phyloP scores from a whole-genome alignment of 2,113 vertebrate species.

The Oenanthe melanoleuca region DNA sequence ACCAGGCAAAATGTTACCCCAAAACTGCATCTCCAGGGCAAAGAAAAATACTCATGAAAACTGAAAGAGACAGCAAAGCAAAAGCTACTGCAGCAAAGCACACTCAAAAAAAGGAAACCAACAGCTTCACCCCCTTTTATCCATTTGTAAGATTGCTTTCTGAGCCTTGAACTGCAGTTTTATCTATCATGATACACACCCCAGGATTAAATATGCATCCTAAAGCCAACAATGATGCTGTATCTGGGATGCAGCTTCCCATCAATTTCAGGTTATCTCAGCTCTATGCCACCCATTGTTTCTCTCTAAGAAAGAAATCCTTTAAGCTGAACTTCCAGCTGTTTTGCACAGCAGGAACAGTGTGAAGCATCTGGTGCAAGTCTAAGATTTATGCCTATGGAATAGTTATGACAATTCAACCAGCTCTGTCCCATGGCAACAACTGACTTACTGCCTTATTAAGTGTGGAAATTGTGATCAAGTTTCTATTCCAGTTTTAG shows the following conservation, averaged over 20 bases:
- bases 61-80: background rate
- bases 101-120: background rate
- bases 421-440: background rate
- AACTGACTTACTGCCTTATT: slow-evolving; percentile 45
- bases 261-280: background rate
- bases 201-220: background rate
- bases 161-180: background rate
- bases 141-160: background rate
- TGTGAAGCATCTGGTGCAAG: background rate
- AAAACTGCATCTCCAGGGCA: background rate
- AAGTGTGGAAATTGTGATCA: slow-evolving; percentile 44
- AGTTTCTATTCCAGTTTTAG: slow-evolving; percentile 13
- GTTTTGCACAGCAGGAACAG: slow-evolving; percentile 25
- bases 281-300: background rate
- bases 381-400: slow-evolving; percentile 1
- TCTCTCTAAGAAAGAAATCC: background rate
- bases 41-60: background rate
- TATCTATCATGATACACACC: background rate
- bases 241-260: background rate
- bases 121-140: background rate
- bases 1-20: background rate
- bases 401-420: background rate
- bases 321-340: slow-evolving; percentile 32
- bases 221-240: background rate
- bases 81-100: background rate